Conservation (phyloP, 2,797 vertebrate species). For the Neosilurus hyrtlii region DNA sequence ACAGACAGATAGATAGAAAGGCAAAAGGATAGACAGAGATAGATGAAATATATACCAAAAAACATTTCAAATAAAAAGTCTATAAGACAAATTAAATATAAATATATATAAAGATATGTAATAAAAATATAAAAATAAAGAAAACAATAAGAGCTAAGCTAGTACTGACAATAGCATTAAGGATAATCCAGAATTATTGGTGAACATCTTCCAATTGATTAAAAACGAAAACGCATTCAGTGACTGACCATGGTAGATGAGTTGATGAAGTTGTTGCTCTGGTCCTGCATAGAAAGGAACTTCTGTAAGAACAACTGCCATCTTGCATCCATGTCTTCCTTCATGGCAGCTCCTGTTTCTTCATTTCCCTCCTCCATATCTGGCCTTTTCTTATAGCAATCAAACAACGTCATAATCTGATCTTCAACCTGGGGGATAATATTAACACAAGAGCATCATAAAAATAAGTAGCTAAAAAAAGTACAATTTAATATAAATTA, state of each 20-base stretch:
- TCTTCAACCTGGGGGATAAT: conserved; percentile 69
- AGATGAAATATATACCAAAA: too few species aligned
- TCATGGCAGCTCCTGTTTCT: conserved; percentile 36
- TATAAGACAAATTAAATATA: too few species aligned
- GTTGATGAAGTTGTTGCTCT: conserved; percentile 73
- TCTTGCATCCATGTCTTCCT: conserved; percentile 65
- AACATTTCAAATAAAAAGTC: too few species aligned
- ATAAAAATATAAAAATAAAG: too few species aligned
- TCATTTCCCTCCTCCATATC: conserved; percentile 60
- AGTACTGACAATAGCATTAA: neutral
- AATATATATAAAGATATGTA: too few species aligned
- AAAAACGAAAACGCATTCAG: neutral
- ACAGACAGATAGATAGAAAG: too few species aligned
- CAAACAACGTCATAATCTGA: conserved; percentile 69
- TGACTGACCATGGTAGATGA: conserved; percentile 74
- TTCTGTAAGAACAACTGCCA: conserved; percentile 76
- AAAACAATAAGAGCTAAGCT: too few species aligned
- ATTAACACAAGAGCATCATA: neutral
- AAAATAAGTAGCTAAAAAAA: neutral
- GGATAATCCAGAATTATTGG: neutral
- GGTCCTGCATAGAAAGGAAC: conserved; percentile 74
- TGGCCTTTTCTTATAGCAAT: conserved; percentile 66
- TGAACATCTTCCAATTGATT: neutral
- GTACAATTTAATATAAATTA: neutral
- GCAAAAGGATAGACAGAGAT: too few species aligned